Conservation (phyloP, 2,888 invertebrate species). For the Drosophila tanythrix region DNA sequence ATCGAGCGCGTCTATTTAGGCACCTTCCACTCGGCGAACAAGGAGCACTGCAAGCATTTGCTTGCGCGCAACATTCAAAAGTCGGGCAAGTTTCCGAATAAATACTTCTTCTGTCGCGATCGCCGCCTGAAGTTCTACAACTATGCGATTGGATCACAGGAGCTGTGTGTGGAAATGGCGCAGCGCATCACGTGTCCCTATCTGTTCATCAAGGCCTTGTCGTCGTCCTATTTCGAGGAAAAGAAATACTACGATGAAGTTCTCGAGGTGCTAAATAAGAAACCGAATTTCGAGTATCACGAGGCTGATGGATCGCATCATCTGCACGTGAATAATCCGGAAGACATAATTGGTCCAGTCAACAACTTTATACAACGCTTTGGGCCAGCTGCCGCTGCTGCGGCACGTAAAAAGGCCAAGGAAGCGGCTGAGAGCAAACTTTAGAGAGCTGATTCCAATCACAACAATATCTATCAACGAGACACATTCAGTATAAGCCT, state of each 20-base stretch:
- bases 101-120: slow-evolving; percentile 89
- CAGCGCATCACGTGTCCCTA: slow-evolving; percentile 88
- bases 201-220: slow-evolving; percentile 87
- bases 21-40: slow-evolving; percentile 87
- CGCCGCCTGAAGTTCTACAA: slow-evolving; percentile 87
- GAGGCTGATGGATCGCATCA: slow-evolving; percentile 90
- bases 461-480: not conserved
- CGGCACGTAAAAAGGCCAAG: slow-evolving; percentile 85
- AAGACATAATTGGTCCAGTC: slow-evolving; percentile 86
- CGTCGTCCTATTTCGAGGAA: slow-evolving; percentile 86
- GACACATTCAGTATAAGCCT: slow-evolving; percentile 26
- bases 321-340: slow-evolving; percentile 89
- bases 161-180: slow-evolving; percentile 87
- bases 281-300: slow-evolving; percentile 87
- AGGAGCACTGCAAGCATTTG: slow-evolving; percentile 86
- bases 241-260: slow-evolving; percentile 87
- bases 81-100: slow-evolving; percentile 87
- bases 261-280: slow-evolving; percentile 86
- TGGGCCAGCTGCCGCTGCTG: slow-evolving; percentile 88
- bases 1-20: slow-evolving; percentile 87
- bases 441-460: slow-evolving; percentile 18
- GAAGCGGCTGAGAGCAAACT: slow-evolving; percentile 86
- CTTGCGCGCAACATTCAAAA: slow-evolving; percentile 87
- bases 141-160: slow-evolving; percentile 83
- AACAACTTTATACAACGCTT: slow-evolving; percentile 86